Conservation (phyloP, 2,797 vertebrate species). For the Phalanger gymnotis region DNA sequence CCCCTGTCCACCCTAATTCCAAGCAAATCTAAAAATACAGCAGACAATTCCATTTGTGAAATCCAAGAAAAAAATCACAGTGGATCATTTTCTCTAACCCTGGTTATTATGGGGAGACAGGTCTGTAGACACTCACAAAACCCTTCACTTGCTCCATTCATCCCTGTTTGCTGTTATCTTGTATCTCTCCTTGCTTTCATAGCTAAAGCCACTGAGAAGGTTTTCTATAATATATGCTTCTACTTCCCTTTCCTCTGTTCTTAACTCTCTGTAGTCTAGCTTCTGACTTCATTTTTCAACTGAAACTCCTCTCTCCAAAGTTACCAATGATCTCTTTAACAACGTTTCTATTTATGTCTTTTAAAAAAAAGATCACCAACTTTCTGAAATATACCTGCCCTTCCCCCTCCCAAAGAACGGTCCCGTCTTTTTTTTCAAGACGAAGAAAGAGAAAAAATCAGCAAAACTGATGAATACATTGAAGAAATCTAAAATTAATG, state of each 20-base stretch:
- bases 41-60: neutral
- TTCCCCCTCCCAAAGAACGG: neutral
- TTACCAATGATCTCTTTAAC: neutral
- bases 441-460: neutral
- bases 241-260: neutral
- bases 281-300: neutral
- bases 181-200: neutral
- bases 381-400: neutral
- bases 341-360: neutral
- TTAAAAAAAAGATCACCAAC: neutral
- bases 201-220: neutral
- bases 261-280: neutral
- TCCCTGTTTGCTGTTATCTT: neutral
- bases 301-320: neutral
- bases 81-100: neutral
- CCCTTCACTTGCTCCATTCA: neutral
- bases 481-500: neutral
- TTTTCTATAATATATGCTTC: neutral
- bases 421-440: neutral
- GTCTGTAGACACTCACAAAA: neutral
- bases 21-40: neutral
- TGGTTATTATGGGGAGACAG: neutral
- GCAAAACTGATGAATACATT: neutral
- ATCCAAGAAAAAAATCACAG: neutral
- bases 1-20: neutral